Base-by-base conservation (phyloP, 2,113 vertebrate genomes). In the Microtus pennsylvanicus region DNA sequence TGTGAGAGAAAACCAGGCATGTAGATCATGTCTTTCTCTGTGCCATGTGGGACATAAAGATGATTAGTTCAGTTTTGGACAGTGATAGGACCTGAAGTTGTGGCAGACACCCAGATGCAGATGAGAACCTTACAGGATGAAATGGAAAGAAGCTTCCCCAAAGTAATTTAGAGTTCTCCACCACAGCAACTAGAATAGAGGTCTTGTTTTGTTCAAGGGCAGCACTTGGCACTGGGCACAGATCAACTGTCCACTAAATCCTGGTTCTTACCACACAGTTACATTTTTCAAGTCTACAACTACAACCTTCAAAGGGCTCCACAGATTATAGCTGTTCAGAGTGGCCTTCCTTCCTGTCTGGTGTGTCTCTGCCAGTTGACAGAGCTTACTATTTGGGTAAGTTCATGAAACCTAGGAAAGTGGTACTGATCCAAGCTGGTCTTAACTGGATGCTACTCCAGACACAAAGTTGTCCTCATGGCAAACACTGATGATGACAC, bases 401-500 rank as follows among this genome's bases (percentile, higher is more conserved):
- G 38, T 86, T 86, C 38, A 86, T 12, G 38, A 86, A 65, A 47
- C 14, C 82, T 65, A 9, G 38, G 0, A 47, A 67, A 86, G 26
- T 67, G 16, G 82, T 67, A 14, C 80, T 82, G 55, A 7, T 61
- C 24, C 35, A 22, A 5, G 4, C 13, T 85, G 61, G 38, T 21
- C 42, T 28, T 86, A 45, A 38, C 38, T 65, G 38, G 4, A 85
- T 30, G 28, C 38, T 85, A 67, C 38, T 33, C 61, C 28, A 86
- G 82, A 47, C 38, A 45, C 38, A 65, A 21, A 85, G 63, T 1
- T 33, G 16, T 65, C 58, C 45, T 30, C 81, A 19, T 45, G 82
- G 19, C 99, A 99, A 99, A 99, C 94, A 99, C 99, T 82, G 99
- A 99, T 2, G 99, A 99, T 16, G 99, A 99, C 92, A 99, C 99